Base-by-base conservation (phyloP, 1,140 invertebrate species). In the Phenacoccus solenopsis region DNA sequence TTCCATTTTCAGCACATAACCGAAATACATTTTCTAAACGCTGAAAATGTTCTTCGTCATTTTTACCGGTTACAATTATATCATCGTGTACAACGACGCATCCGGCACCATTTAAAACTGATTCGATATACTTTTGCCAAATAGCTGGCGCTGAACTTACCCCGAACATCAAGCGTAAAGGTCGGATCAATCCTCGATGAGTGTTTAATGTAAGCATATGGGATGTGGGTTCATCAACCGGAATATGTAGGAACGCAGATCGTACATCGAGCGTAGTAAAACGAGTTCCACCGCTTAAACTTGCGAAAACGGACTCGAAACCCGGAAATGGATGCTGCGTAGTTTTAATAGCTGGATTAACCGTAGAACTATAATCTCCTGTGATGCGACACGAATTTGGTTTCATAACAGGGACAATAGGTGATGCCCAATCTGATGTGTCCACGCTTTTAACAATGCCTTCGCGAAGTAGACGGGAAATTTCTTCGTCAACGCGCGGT, bases 91-190 rank as follows among this genome's bases (percentile, higher is more conserved):
- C 24, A 25, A 73, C 71, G n/a, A 72, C 75, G 24, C 71, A 73
- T 30, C 73, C 73, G 2, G 79, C 49, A 24, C 72, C 72, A 30
- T n/a, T 32, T 7, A 82, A 67, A 7, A 78, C 72, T 69, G 75
- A 72, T 28, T 82, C 79, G 27, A 84, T 81, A 13, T 77, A 74
- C 67, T 77, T 38, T 73, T 84, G 81, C 73, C 49, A 72, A 49
- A 68, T 77, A 75, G 77, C 16, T 75, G 77, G 22, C 73, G 73
- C 16, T 72, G 72, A 28, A 69, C 25, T 28, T 79, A 71, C 3
- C 76, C 78, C 70, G 4, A 69, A 61, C 76, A 77, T 16, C 82
- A 67, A 57, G 77, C 68, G 68, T 78, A 79, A 72, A 72, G 78
- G 77, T 69, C 79, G 77, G 68, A 69, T 21, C 59, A 77, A 81